Evolutionary conservation across 1,140 invertebrate genomes (phyloP), one percentile per base, ranked within the genome.

Genomic region (Meloidogyne exigua): DNA sequence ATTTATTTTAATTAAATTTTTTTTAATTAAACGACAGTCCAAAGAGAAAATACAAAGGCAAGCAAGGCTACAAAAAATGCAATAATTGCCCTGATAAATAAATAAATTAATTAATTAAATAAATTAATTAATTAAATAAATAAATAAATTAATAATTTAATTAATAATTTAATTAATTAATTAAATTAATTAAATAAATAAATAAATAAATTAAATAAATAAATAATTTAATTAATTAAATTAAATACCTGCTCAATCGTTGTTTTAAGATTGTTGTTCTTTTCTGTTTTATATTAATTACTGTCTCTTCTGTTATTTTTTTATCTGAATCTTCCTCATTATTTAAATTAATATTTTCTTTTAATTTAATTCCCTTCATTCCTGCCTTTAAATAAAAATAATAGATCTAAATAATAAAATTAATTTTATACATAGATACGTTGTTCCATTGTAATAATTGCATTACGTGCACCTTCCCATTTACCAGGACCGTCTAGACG

Each of bases 401-500:
- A 32, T 10, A 13, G 1, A 21, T 39, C 5, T 23, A 39, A 70
- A 62, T 62, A 26, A 28, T n/a, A n/a, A 39, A 70, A 57, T 18
- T 39, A 42, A 2, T 2, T 73, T 62, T 73, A 63, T 62, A 64
- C 72, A 32, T 18, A 73, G 25, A 73, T 73, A 12, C 72, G 23
- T 36, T 64, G 21, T 10, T 73, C 72, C 72, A 73, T 65, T 39
- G 42, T 67, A 25, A 80, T 36, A 62, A 80, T 75, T 0, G 78
- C 72, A 23, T 80, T 23, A 2, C 79, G 70, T 11, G 79, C 79
- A 66, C 79, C 79, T 25, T 75, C 26, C 79, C 79, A 80, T 25
- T 25, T 36, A 13, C 81, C 73, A 21, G 77, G 77, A 4, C 78
- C 78, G 57, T 36, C 21, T 9, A 79, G 32, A 32, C 78, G 78